Evolutionary conservation across 2,888 invertebrate species (phyloP).

Genomic region (Drosophila austrosaltans): DNA sequence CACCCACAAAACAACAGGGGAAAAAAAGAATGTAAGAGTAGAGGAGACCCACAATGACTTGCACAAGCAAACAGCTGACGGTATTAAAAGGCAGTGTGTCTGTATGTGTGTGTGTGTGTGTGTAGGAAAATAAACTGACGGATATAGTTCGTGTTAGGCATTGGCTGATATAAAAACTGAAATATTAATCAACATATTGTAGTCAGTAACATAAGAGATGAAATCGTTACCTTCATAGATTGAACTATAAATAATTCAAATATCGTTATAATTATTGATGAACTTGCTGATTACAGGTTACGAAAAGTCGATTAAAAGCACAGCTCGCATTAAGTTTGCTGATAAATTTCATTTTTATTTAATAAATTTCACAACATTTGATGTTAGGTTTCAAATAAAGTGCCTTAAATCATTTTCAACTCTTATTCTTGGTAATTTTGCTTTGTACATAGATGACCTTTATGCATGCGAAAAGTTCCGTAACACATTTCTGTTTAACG

Average conservation of each 20-base stretch:
- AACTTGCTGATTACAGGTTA: background rate
- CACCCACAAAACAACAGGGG: slow-evolving; percentile 7
- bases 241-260: slow-evolving; percentile 1
- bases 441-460: too few relatives aligned
- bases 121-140: background rate
- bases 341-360: too few relatives aligned
- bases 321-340: too few relatives aligned
- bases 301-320: too few relatives aligned
- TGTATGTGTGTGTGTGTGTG: background rate
- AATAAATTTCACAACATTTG: too few relatives aligned
- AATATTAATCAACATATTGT: slow-evolving; percentile 9
- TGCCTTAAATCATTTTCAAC: too few relatives aligned
- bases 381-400: too few relatives aligned
- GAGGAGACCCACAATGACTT: slow-evolving; percentile 4
- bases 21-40: background rate
- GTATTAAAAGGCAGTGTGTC: background rate
- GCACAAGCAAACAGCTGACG: slow-evolving; percentile 11
- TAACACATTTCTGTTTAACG: too few relatives aligned
- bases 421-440: too few relatives aligned
- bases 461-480: too few relatives aligned
- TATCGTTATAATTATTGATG: slow-evolving; percentile 3
- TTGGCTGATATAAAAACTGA: slow-evolving; percentile 4
- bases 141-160: background rate
- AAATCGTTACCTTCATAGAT: slow-evolving; percentile 1
- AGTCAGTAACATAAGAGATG: background rate